These are phyloP conservation scores for Sminthopsis crassicaudata DNA, from an alignment of 2,113 vertebrate genomes.

Conservation along the genomic window DNA sequence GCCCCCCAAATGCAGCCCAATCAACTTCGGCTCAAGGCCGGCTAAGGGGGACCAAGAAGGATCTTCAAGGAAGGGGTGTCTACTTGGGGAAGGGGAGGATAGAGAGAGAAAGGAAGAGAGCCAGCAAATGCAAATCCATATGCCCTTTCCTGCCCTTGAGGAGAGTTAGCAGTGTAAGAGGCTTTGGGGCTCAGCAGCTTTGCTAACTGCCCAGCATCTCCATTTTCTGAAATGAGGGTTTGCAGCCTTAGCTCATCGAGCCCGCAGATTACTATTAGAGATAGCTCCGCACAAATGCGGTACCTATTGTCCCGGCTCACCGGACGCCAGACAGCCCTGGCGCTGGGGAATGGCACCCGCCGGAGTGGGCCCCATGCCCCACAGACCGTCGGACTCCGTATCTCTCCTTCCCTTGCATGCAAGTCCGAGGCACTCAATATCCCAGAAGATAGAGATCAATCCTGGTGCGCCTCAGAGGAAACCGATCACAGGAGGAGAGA, in stretches of 20 bases:
- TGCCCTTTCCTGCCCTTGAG: slow-evolving; percentile 57
- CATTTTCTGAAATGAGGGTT: slow-evolving; percentile 52
- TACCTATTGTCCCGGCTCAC: slow-evolving; percentile 50
- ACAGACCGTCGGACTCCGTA: neutral
- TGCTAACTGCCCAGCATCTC: slow-evolving; percentile 27
- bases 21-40: neutral
- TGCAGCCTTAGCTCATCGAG: slow-evolving; percentile 13
- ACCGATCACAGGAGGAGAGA: slow-evolving; percentile 46
- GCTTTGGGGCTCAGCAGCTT: neutral
- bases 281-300: slow-evolving; percentile 39
- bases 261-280: slow-evolving; percentile 50
- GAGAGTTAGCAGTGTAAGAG: neutral
- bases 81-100: neutral
- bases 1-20: neutral
- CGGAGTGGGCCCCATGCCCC: neutral
- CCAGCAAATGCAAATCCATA: neutral
- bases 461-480: slow-evolving; percentile 27
- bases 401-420: slow-evolving; percentile 30
- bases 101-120: neutral
- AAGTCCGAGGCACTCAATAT: slow-evolving; percentile 52
- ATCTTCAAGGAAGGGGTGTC: neutral
- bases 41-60: neutral
- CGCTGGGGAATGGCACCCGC: neutral
- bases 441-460: slow-evolving; percentile 52
- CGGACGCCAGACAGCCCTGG: slow-evolving; percentile 12